Base-by-base conservation (phyloP, 1,140 invertebrate species). In the Glomeris maerens region DNA sequence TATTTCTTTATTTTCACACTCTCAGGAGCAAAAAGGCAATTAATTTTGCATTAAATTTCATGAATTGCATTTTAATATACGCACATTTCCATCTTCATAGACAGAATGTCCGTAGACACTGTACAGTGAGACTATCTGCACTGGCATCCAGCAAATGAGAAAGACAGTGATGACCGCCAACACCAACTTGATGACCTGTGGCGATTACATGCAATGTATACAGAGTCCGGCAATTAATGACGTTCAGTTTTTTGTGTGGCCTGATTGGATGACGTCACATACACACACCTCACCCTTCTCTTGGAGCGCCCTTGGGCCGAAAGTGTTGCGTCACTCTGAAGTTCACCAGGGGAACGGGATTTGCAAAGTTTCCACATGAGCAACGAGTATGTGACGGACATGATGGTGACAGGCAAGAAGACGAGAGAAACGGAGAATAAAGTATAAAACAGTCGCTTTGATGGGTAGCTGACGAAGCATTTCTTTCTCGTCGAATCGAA, bases 371-470 rank as follows among this genome's bases (percentile, higher is more conserved):
- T 42, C 17, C 40, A 5, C 25, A 42, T 5, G 4, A 42, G 17
- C 17, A 42, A 42, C 4, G 22, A 38, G 55, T 74, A 74, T 3
- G 70, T 68, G 7, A 64, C 57, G 0, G 64, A 50, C 72, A 74
- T 74, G 14, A 72, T 60, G 10, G 65, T 28, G 13, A 71, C 64
- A 0, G 72, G 72, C 27, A 72, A 49, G 56, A 73, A 72, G 61
- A 70, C 74, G n/a, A 74, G 53, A 1, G 66, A 63, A 7, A 70
- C 55, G 14, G 66, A 63, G 13, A 72, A 60, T 45, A 68, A 61
- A 22, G 66, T 66, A 55, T 70, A 72, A 55, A 72, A 73, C 5
- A 63, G 41, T 41, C 57, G 54, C 50, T 59, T 62, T 25, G 55
- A 27, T 7, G 56, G 59, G 45, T 58, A 57, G n/a, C 23, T 54